Percentiles rank a stretch among this genome's conserved stretches.
phyloP scores from a whole-genome alignment of 2,888 invertebrate genomes.

The Pachycephus smyrnensis region DNA sequence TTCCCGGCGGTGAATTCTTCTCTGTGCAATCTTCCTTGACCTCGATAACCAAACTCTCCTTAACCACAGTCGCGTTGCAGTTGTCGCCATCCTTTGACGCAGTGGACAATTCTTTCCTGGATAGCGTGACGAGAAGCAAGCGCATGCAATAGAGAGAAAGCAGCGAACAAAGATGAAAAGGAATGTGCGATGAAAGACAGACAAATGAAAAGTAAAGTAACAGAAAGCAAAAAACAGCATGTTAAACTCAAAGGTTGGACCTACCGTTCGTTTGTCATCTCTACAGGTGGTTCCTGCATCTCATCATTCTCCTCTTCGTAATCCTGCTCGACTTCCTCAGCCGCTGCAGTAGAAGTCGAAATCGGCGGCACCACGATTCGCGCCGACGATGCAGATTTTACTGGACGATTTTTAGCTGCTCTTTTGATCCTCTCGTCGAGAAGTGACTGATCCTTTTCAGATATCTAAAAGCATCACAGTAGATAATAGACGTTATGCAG shows the following conservation, averaged over 20 bases:
- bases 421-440: conserved; percentile 97
- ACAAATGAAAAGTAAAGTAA: neutral
- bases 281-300: conserved; percentile 49
- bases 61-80: neutral
- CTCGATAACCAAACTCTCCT: neutral
- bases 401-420: conserved; percentile 76
- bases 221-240: neutral
- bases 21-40: neutral
- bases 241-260: neutral
- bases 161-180: conserved; percentile 8
- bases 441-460: conserved; percentile 93
- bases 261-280: conserved; percentile 15
- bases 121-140: conserved; percentile 34
- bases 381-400: conserved; percentile 68
- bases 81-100: neutral
- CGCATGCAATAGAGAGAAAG: conserved; percentile 25
- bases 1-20: neutral
- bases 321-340: conserved; percentile 56
- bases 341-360: conserved; percentile 54
- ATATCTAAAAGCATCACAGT: conserved; percentile 72
- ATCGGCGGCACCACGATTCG: conserved; percentile 64
- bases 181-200: conserved; percentile 10
- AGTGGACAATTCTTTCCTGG: conserved; percentile 25
- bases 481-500: conserved; percentile 14
- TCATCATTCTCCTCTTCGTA: conserved; percentile 62